Percentiles rank a stretch among this genome's conserved stretches.
Evolutionary conservation across 1,140 invertebrate genomes (phyloP).

Genomic region (Drosophila nebulosa): DNA sequence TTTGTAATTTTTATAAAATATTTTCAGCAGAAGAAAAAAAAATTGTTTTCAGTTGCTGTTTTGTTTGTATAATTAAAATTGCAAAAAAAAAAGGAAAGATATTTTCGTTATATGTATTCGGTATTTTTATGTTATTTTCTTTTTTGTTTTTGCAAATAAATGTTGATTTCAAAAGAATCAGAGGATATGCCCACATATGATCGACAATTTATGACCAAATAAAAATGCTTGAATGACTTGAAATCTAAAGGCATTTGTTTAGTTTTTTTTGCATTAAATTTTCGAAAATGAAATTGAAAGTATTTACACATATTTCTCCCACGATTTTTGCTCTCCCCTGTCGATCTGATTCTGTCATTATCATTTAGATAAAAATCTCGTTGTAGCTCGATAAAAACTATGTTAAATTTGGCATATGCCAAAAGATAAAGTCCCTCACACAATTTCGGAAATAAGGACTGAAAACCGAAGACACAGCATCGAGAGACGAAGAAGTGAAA

Average conservation of each 20-base stretch:
- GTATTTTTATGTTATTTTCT: not conserved
- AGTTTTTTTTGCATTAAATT: not conserved
- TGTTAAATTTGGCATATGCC: not conserved
- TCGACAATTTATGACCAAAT: not conserved
- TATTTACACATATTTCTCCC: not conserved
- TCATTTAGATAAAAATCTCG: too few relatives aligned
- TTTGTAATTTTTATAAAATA: conserved; percentile 19
- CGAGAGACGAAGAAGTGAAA: conserved; percentile 39
- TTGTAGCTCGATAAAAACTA: too few relatives aligned
- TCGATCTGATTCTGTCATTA: too few relatives aligned
- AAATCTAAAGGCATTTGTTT: not conserved
- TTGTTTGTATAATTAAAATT: not conserved
- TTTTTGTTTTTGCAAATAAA: not conserved
- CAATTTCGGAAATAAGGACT: too few relatives aligned
- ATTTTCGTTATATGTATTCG: not conserved
- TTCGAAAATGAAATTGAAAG: not conserved
- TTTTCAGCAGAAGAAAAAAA: not conserved
- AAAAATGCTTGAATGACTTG: not conserved
- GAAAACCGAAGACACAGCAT: not conserved
- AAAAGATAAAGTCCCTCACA: conserved; percentile 1
- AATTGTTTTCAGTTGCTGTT: not conserved
- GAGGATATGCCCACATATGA: not conserved
- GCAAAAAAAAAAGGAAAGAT: not conserved
- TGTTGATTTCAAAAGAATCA: not conserved
- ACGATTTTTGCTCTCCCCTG: too few relatives aligned